These are phyloP conservation scores for Dicyema japonicum DNA, from an alignment of 1,140 invertebrate species.

Conservation along the genomic window DNA sequence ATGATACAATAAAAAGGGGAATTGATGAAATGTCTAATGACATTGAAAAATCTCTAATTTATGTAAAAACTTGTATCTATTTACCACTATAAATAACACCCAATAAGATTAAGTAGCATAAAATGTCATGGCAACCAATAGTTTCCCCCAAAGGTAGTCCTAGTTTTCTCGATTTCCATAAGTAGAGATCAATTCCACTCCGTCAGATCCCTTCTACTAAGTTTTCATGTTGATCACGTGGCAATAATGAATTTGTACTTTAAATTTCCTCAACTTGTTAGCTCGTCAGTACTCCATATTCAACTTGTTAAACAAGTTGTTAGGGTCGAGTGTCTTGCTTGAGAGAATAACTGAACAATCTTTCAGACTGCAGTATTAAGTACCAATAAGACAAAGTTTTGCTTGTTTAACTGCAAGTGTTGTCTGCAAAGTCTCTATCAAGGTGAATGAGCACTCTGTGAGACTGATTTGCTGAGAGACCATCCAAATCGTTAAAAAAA, in stretches of 20 bases:
- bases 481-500: too few species aligned
- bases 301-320: too few species aligned
- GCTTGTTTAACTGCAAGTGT: too few species aligned
- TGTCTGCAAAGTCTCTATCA: too few species aligned
- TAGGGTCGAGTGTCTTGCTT: conserved; percentile 67
- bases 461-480: too few species aligned
- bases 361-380: conserved; percentile 43
- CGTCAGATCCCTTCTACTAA: conserved; percentile 44
- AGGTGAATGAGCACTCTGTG: too few species aligned
- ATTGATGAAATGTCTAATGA: too few species aligned
- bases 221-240: conserved; percentile 55
- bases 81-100: background rate
- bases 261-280: conserved; percentile 23
- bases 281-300: too few species aligned
- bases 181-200: conserved; percentile 40
- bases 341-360: conserved; percentile 57
- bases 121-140: conserved; percentile 4
- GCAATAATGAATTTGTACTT: conserved; percentile 52
- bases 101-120: conserved; percentile 30
- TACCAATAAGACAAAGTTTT: conserved; percentile 59
- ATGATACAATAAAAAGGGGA: too few species aligned
- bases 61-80: conserved; percentile 1
- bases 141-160: conserved; percentile 6
- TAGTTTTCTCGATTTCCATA: conserved; percentile 37
- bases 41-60: too few species aligned